Base-by-base conservation (phyloP, 2,797 vertebrate genomes). In the Smutsia gigantea region DNA sequence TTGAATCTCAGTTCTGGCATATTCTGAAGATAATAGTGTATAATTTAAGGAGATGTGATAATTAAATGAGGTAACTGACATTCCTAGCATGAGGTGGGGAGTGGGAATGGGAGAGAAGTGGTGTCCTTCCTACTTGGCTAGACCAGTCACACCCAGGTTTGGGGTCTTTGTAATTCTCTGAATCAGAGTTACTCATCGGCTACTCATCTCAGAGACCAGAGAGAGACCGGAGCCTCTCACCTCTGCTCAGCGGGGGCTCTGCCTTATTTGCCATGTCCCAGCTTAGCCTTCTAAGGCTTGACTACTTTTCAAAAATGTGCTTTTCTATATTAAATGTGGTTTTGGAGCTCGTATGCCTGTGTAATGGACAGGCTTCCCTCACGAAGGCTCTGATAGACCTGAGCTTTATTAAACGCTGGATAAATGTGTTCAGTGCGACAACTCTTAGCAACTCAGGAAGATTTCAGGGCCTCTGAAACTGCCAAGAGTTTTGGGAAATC, bases 401-500 rank as follows among this genome's bases (percentile, higher is more conserved):
- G 21, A 31, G 59, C 90, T 93, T 55, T 68, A 19, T 19, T 82
- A 74, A 63, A 34, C 2, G 39, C 51, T 39, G 14, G 23, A 12
- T 9, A 4, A 53, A 55, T 49, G 53, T 49, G 51, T 55, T 69
- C 4, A 15, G n/a, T 11, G 13, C 46, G 29, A 87, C 74, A 74
- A 37, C 77, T 25, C 93, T 49, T n/a, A n/a, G 85, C 78, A 66
- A 19, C 86, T 64, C 66, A 0, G 3, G 49, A 90, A 57, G 94
- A 75, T 75, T 75, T 61, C 91, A 74, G 31, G n/a, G 87, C 77
- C 93, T 93, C 90, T 0, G 0, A 93, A 94, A 82, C 92, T 98
- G 97, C 95, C 97, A 97, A 61, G 93, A 14, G 46, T 88, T 95
- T 85, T 23, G 0, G 97, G 97, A 97, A 97, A 97, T 96, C 95